Evolutionary conservation across 1,140 invertebrate species (phyloP).

Genomic region (Drosophila guanche): DNA sequence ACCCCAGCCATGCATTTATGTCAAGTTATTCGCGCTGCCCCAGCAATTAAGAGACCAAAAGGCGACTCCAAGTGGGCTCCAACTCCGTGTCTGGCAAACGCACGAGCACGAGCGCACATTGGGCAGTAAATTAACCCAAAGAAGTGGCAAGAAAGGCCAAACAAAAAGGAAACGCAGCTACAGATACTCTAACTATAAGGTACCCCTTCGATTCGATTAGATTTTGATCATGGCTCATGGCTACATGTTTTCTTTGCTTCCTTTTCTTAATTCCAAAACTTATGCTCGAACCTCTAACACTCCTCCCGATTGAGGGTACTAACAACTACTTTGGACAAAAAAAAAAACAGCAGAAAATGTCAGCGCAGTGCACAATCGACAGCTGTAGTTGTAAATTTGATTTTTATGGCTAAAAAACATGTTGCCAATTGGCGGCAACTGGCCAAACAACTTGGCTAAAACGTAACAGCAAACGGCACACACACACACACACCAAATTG

Average conservation of each 20-base stretch:
- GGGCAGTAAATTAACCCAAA: conserved; percentile 62
- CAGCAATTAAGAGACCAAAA: conserved; percentile 65
- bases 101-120: conserved; percentile 40
- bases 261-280: too few relatives aligned
- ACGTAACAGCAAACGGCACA: neutral
- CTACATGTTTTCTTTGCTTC: too few relatives aligned
- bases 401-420: conserved; percentile 74
- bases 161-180: too few relatives aligned
- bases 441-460: conserved; percentile 53
- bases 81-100: conserved; percentile 19
- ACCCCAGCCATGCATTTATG: conserved; percentile 77
- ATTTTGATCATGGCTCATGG: too few relatives aligned
- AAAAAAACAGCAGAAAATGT: conserved; percentile 19
- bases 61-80: conserved; percentile 28
- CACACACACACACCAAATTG: conserved; percentile 10
- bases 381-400: conserved; percentile 79
- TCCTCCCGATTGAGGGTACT: too few relatives aligned
- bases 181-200: too few relatives aligned
- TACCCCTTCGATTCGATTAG: too few relatives aligned
- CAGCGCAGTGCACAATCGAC: conserved; percentile 46
- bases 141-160: too few relatives aligned
- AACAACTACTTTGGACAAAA: too few relatives aligned
- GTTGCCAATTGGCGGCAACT: conserved; percentile 68
- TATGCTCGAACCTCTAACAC: too few relatives aligned
- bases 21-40: conserved; percentile 75